Base-by-base conservation (phyloP, 2,888 invertebrate genomes). In the Eilema depressum region DNA sequence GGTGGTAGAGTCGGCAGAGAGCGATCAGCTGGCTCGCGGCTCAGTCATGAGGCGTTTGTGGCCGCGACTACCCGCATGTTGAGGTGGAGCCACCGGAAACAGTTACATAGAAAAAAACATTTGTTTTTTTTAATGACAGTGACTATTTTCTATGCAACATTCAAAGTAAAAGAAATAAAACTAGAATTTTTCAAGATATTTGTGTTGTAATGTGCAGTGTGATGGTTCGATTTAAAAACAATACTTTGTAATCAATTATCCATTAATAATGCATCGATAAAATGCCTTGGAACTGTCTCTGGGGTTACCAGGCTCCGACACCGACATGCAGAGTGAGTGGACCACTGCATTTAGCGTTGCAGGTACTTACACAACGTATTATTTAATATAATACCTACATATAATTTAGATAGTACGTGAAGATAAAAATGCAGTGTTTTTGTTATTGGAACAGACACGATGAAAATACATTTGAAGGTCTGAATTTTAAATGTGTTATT, bases 281-380 rank as follows among this genome's bases (percentile, higher is more conserved):
- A 86, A 95, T 95, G 95, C 94, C 95, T 88, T 95, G 95, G 95
- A 95, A 92, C 84, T 95, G 95, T 84, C 83, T 95, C 62, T 95
- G 95, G 95, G 95, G 95, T 78, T 95, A 95, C 79, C 88, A 95
- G 76, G 86, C 93, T 79, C 94, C 94, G 63, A 88, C 92, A 72
- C 93, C 95, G 23, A 82, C 89, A 66, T 95, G 95, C 88, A 88
- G 91, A 84, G 92, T 95, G 78, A 94, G 92, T 85, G 92, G 89
- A 75, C 95, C 95, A 62, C 87, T 95, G 75, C 88, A 93, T 78
- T 83, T 94, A 47, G 86, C 90, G 73, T 80, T 91, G 74, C 91
- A 94, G 95, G 94, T 94, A 92, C 30, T 26, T 59, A 59, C 23
- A 59, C 11, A 56, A 11, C 8, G 26, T 37, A 63, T 33, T 47